Evolutionary conservation across 2,888 invertebrate genomes (phyloP).

Genomic region (Chalcosyrphus nemorum): DNA sequence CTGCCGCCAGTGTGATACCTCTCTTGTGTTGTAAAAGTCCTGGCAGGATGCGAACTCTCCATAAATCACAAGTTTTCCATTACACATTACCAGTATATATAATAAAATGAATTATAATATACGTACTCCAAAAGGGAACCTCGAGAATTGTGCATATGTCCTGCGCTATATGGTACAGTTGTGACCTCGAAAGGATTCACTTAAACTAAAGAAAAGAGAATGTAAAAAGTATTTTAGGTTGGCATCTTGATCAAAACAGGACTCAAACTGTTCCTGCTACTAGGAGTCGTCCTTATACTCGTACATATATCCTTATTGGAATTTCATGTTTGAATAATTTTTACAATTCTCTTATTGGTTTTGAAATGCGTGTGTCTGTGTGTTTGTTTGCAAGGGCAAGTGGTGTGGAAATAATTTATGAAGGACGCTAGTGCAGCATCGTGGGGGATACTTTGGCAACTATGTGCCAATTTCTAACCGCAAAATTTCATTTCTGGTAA

Average conservation of each 20-base stretch:
- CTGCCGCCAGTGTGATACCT: slow-evolving; percentile 35
- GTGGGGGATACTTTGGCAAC: slow-evolving; percentile 53
- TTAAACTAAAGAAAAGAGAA: slow-evolving; percentile 23
- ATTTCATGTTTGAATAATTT: slow-evolving; percentile 71
- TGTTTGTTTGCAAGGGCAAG: not conserved
- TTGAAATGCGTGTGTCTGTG: slow-evolving; percentile 42
- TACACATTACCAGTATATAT: slow-evolving; percentile 35
- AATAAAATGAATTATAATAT: slow-evolving; percentile 65
- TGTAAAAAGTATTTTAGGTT: slow-evolving; percentile 50
- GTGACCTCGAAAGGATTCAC: slow-evolving; percentile 32
- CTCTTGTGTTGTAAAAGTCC: slow-evolving; percentile 17
- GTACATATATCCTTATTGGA: slow-evolving; percentile 56
- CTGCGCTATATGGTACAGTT: not conserved
- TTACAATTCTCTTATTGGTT: slow-evolving; percentile 53
- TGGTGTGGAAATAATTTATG: slow-evolving; percentile 52
- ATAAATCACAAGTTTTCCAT: slow-evolving; percentile 68
- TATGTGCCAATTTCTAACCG: slow-evolving; percentile 59
- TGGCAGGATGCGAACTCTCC: slow-evolving; percentile 49
- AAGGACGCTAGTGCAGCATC: slow-evolving; percentile 48
- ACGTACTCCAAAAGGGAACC: slow-evolving; percentile 24
- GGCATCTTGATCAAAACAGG: slow-evolving; percentile 64
- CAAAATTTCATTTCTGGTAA: slow-evolving; percentile 54
- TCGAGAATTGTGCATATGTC: slow-evolving; percentile 32
- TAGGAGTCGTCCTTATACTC: not conserved
- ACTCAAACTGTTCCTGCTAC: slow-evolving; percentile 30